phyloP scores from a whole-genome alignment of 2,888 invertebrate species.

The Lepeophtheirus nordmannii region DNA sequence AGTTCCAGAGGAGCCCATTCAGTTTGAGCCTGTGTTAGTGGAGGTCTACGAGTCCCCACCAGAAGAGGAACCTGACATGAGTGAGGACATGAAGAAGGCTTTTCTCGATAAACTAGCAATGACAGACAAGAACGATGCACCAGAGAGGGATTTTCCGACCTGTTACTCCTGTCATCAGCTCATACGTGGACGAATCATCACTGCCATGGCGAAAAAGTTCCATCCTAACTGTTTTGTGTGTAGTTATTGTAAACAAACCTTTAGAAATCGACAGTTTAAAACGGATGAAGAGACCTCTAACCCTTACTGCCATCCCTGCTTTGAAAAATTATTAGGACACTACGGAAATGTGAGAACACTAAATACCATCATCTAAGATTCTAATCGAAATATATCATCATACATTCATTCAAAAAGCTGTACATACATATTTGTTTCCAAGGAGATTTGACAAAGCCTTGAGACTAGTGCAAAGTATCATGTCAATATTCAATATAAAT shows the following conservation, averaged over 20 bases:
- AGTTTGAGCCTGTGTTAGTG: too few species aligned
- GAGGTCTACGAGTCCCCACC: too few species aligned
- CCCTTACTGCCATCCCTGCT: conserved; percentile 19
- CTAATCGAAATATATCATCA: too few species aligned
- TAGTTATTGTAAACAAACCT: conserved; percentile 17
- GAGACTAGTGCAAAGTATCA: too few species aligned
- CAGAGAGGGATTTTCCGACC: background rate
- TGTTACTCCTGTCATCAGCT: conserved; percentile 12
- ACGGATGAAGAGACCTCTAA: background rate
- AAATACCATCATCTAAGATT: too few species aligned
- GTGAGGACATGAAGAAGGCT: conserved; percentile 17
- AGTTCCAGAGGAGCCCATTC: background rate
- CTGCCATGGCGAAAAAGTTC: conserved; percentile 19
- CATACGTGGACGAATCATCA: conserved; percentile 17
- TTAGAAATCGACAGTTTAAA: conserved; percentile 14
- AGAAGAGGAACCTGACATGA: conserved; percentile 15
- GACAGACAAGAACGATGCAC: background rate
- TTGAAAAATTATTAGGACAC: conserved; percentile 22
- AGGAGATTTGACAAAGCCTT: too few species aligned
- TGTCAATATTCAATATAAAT: too few species aligned
- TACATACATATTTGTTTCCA: too few species aligned
- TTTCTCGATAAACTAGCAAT: conserved; percentile 14
- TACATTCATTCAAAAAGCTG: too few species aligned
- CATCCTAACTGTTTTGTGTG: conserved; percentile 24
- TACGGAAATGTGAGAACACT: background rate